Evolutionary conservation across 2,888 invertebrate genomes (phyloP), one percentile per base, ranked within the genome.

Genomic region (Xanthia icteritia): DNA sequence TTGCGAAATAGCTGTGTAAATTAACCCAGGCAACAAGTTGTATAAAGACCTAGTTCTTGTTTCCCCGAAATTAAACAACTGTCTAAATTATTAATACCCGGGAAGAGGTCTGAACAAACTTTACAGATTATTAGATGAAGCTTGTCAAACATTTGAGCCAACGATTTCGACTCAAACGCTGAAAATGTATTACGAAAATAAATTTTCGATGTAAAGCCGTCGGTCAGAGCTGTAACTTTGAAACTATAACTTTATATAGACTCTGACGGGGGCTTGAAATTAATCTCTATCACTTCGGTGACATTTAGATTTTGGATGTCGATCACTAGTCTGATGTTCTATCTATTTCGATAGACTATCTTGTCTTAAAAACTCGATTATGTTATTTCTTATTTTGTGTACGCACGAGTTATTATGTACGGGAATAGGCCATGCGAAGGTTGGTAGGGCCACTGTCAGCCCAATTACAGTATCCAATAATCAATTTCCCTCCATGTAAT

Each of bases 11-110:
- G 3, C 17, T 45, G 27, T n/a, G 9, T 54, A 48, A 60, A 66
- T 56, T 17, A 56, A 31, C n/a, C 15, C 36, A 17, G 15, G 6
- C 27, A 45, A 74, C 58, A 36, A 51, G 23, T 70, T 58, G n/a
- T 27, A 31, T 54, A 54, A 45, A 60, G 67, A 60, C 48, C 15
- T 81, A 15, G 23, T 68, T 17, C 17, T 39, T 56, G 65, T 36
- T 36, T 56, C 27, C 63, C 60, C 15, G 5, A 39, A 45, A 63
- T 51, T 36, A 3, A 27, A 36, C 13, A 42, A 60, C 51, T 48
- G 27, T 73, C 39, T 71, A 63, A 77, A 81, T 82, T 72, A 83
- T 77, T 31, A 60, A 77, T 54, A 58, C 65, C 42, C 17, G 8
- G 39, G 31, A 64, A 74, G 54, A 74, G 56, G 36, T 56, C 15